Conservation (phyloP, 2,888 invertebrate genomes). For the Oasisia sp. region DNA sequence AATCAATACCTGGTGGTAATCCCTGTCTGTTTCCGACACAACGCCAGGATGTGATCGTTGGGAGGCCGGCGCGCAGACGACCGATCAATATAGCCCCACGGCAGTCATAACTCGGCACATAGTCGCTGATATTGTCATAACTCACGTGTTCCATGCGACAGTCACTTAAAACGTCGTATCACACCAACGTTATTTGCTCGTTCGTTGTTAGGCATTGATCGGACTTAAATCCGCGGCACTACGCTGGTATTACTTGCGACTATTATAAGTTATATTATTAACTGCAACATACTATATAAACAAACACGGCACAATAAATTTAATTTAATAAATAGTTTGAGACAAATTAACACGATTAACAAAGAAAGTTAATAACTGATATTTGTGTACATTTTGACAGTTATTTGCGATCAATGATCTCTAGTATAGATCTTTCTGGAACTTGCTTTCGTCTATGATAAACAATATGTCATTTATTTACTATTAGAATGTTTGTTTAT, state of each 20-base stretch:
- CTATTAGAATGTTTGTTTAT: no score
- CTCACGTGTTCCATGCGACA: neutral
- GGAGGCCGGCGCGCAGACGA: neutral
- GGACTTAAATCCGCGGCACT: neutral
- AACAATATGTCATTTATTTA: no score
- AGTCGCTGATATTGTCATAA: neutral
- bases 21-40: slow-evolving; percentile 10
- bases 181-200: neutral
- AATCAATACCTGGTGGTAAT: neutral
- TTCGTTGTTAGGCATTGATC: neutral
- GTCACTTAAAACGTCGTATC: neutral
- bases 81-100: neutral
- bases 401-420: neutral
- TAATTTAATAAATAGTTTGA: no score
- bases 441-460: neutral
- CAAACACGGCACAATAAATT: neutral
- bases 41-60: neutral
- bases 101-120: neutral
- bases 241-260: neutral
- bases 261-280: neutral
- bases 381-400: neutral
- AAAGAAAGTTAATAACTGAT: neutral
- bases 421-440: neutral
- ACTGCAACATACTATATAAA: neutral
- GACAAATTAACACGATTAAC: no score